Percentiles rank a stretch among this genome's conserved stretches.
These are phyloP conservation scores for Ciona savignyi DNA, from an alignment of 23 tunicate genomes.

Conservation along the genomic window DNA sequence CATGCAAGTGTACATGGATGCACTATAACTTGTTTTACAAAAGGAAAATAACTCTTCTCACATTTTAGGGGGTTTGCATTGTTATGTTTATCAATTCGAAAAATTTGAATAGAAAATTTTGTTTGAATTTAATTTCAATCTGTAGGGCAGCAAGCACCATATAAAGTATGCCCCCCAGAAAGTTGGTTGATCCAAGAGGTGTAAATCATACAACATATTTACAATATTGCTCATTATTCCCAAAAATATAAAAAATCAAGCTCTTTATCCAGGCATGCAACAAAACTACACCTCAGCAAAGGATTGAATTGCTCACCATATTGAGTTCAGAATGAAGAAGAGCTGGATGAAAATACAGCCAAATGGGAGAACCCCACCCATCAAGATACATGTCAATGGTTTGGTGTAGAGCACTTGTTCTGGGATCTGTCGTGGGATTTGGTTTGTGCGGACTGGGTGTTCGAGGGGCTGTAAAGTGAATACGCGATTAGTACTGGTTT, in stretches of 20 bases:
- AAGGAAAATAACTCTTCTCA: too few species aligned
- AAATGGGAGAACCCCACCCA: constrained; percentile 98
- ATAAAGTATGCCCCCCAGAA: too few species aligned
- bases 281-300: not conserved
- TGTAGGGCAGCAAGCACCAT: too few species aligned
- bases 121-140: too few species aligned
- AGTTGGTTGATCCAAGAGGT: too few species aligned
- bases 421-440: constrained; percentile 94
- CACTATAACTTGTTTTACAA: too few species aligned
- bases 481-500: not conserved
- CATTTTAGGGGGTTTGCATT: too few species aligned
- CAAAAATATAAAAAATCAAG: not conserved
- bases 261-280: not conserved
- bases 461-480: constrained; percentile 52
- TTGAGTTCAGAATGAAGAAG: constrained; percentile 92
- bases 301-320: constrained; percentile 52
- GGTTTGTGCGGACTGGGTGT: constrained; percentile 86
- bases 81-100: too few species aligned
- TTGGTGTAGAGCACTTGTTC: constrained; percentile 80
- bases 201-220: too few species aligned
- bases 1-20: too few species aligned
- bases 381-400: constrained; percentile 74
- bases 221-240: too few species aligned
- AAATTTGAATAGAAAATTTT: too few species aligned
- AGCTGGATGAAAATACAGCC: constrained; percentile 99